Evolutionary conservation across 2,797 vertebrate species (phyloP).

Genomic region (Falco naumanni): DNA sequence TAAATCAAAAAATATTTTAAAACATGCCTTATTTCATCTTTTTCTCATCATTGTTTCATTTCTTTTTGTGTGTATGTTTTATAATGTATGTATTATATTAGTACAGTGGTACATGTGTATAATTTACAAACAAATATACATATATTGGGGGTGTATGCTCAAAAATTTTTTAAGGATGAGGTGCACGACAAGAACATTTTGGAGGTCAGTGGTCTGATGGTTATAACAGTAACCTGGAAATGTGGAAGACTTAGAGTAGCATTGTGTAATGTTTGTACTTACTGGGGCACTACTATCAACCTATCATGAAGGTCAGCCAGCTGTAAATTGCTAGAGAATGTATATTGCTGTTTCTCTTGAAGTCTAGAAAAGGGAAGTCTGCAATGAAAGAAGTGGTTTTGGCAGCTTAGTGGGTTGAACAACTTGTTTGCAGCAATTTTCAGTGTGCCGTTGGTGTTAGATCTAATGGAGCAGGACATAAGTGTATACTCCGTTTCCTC

Average conservation of each 20-base stretch:
- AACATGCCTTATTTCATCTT: neutral
- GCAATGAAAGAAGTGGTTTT: neutral
- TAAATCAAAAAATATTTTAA: neutral
- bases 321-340: neutral
- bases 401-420: neutral
- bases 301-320: neutral
- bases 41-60: neutral
- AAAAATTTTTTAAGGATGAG: neutral
- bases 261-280: neutral
- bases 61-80: neutral
- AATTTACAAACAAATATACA: neutral
- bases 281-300: neutral
- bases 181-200: neutral
- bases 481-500: neutral
- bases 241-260: neutral
- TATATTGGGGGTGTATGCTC: rapidly evolving
- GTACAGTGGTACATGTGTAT: neutral
- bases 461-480: neutral
- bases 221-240: neutral
- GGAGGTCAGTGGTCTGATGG: neutral
- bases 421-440: neutral
- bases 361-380: neutral
- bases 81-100: neutral
- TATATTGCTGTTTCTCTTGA: neutral
- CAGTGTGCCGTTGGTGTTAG: neutral